These are phyloP conservation scores for Sarcoramphus papa DNA, from an alignment of 2,797 vertebrate genomes.

Conservation along the genomic window DNA sequence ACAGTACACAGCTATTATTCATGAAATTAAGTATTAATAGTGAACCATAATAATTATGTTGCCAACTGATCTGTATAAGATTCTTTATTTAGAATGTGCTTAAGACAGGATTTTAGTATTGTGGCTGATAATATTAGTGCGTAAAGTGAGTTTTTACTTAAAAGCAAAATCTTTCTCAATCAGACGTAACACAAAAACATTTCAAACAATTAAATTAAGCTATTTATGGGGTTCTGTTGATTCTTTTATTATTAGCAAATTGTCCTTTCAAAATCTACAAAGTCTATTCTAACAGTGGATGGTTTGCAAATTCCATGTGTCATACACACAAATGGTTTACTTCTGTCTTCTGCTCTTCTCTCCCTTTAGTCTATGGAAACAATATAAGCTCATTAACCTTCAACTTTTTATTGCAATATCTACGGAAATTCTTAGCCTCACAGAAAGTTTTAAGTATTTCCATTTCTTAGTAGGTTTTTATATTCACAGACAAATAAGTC, in stretches of 20 bases:
- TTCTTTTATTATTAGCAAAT: background rate
- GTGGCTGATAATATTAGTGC: background rate
- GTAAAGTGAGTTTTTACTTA: background rate
- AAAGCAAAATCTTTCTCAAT: background rate
- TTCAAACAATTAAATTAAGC: background rate
- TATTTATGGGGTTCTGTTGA: background rate
- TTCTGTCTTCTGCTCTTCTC: background rate
- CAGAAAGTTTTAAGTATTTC: background rate
- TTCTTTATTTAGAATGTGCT: background rate
- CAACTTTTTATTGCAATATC: background rate
- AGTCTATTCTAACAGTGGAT: background rate
- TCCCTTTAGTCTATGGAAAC: background rate
- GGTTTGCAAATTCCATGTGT: background rate
- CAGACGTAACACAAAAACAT: background rate
- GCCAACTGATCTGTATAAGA: background rate
- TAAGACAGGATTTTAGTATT: background rate
- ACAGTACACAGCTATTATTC: background rate
- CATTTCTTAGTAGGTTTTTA: background rate
- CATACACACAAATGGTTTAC: background rate
- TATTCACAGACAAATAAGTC: background rate
- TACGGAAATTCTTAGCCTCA: background rate
- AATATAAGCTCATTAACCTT: background rate
- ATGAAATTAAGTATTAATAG: background rate
- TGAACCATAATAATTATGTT: background rate
- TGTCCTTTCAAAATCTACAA: background rate